Evolutionary conservation across 2,888 invertebrate species (phyloP), one percentile per base, ranked within the genome.

Genomic region (Tanaodytes sp.): DNA sequence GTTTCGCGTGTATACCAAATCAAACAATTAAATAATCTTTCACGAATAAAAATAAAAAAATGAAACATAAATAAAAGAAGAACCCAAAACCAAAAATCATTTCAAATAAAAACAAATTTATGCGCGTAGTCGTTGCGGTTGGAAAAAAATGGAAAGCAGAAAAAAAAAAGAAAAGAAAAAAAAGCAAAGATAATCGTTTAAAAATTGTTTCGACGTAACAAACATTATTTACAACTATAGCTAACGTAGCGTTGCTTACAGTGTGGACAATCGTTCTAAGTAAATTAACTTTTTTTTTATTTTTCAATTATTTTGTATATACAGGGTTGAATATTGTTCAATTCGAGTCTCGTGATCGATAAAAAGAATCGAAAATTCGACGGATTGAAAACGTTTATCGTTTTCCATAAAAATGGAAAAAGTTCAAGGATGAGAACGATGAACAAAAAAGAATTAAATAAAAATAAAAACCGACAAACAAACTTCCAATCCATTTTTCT

Each of bases 151-250:
- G n/a, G 23, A 19, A 18, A 42, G 6, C 15, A 11, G 8, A 23
- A 33, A 12, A 49, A 39, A 27, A 42, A 39, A 14, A 15, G 19
- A 39, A 39, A 27, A 51, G 23, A 16, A 15, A 37, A 5, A 37
- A 49, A 49, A 49, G n/a, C n/a, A n/a, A n/a, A n/a, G 18, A 46
- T 2, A 19, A 19, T 11, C 16, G n/a, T n/a, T 20, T 39, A 45
- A 48, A 46, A 45, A 30, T 45, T 31, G n/a, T 48, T 36, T 58
- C 68, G 49, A 68, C 63, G 43, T 63, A 68, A 63, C 63, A 68
- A 36, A 63, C 52, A 58, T 51, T 68, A 68, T 68, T 68, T 68
- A 68, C 63, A 68, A 58, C 19, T 63, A 63, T 54, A 68, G 19
- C 54, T 66, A 66, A 67, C 48, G 51, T 31, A 68, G 46, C 45